Base-by-base conservation (phyloP, 2,888 invertebrate species). In the Folsomia manolachei region DNA sequence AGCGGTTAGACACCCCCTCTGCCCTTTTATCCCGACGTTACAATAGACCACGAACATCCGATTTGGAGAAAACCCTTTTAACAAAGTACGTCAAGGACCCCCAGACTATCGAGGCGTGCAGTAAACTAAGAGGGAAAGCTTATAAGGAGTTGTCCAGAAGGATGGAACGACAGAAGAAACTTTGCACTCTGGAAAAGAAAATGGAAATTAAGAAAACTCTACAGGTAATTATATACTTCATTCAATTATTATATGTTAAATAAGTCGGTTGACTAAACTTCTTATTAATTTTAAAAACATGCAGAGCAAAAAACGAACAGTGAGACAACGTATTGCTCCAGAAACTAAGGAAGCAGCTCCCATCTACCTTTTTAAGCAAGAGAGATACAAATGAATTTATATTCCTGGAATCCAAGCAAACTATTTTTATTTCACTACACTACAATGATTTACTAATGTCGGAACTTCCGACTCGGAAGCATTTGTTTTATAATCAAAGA, bases 331-430 rank as follows among this genome's bases (percentile, higher is more conserved):
- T 78, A 81, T 93, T 0, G 86, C 86, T 70, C 83, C 83, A 4
- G 93, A 88, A 1, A 89, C 90, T 0, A 89, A 89, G 79, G 84
- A 87, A 18, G 83, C 88, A 0, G 89, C 94, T 0, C 91, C 94
- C 0, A 86, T 94, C 2, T 94, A 91, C 83, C 85, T 89, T 81
- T 95, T 94, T 87, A 90, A 89, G 79, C 93, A 90, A 82, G 90
- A 92, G 83, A 87, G 95, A 79, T 94, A 94, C 83, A 89, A 89
- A 84, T 93, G 85, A 88, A n/a, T n/a, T n/a, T n/a, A n/a, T n/a
- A n/a, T n/a, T n/a, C n/a, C n/a, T n/a, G n/a, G n/a, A n/a, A n/a
- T n/a, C n/a, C n/a, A n/a, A n/a, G n/a, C n/a, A n/a, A n/a, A n/a
- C n/a, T n/a, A n/a, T n/a, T n/a, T n/a, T n/a, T n/a, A n/a, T n/a